phyloP scores from a whole-genome alignment of 2,113 vertebrate species.

The Conger conger region DNA sequence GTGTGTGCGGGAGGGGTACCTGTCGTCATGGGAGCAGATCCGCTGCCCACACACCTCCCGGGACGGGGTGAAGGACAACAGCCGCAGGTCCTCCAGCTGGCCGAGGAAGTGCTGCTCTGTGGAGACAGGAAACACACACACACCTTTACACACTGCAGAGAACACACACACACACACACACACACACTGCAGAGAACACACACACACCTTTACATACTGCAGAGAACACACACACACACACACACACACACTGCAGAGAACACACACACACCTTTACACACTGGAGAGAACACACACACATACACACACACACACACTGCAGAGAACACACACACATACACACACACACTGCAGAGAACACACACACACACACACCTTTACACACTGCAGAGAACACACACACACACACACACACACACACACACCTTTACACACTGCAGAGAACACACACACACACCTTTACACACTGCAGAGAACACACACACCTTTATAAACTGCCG shows the following conservation, averaged over 20 bases:
- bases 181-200: conserved; percentile 66
- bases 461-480: not conserved
- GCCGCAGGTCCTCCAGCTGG: conserved; percentile 89
- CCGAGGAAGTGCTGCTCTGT: conserved; percentile 93
- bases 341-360: conserved; percentile 51
- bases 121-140: conserved; percentile 26
- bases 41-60: conserved; percentile 92
- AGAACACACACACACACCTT: not conserved
- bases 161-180: not conserved
- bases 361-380: conserved; percentile 53
- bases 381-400: not conserved
- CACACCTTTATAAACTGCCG: too few relatives aligned
- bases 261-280: not conserved
- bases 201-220: not conserved
- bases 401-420: not conserved
- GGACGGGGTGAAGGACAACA: conserved; percentile 94
- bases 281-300: not conserved
- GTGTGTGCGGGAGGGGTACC: conserved; percentile 62
- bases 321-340: not conserved
- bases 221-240: not conserved
- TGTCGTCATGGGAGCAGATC: conserved; percentile 95
- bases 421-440: not conserved
- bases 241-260: conserved; percentile 52
- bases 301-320: not conserved
- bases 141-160: not conserved